Percentiles rank a stretch among this genome's conserved stretches.
Conservation (phyloP, 2,113 vertebrate genomes). For the Steatornis caripensis region DNA sequence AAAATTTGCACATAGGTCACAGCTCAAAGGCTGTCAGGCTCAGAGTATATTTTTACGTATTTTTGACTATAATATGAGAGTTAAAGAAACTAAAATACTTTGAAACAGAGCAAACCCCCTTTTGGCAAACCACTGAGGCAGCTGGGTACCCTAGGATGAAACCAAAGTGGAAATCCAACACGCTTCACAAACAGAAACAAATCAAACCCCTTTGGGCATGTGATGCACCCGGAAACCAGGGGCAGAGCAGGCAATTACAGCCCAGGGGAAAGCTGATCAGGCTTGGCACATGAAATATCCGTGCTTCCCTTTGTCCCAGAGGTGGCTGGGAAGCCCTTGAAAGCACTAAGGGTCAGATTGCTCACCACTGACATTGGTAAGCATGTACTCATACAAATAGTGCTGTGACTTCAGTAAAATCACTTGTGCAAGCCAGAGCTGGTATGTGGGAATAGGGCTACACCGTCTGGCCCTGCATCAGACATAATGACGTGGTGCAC, state of each 20-base stretch:
- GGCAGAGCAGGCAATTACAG: background rate
- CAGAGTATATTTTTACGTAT: background rate
- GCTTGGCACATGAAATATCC: accelerated
- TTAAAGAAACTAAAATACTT: background rate
- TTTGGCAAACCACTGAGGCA: background rate
- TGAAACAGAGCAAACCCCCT: background rate
- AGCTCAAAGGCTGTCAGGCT: background rate
- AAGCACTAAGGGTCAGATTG: background rate
- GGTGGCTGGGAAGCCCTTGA: background rate
- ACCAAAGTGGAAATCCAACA: background rate
- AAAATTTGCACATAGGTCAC: background rate
- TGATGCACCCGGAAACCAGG: background rate
- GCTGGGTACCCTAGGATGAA: background rate
- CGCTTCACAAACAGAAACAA: background rate
- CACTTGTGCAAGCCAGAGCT: background rate
- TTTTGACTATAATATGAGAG: background rate
- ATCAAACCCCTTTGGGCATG: background rate
- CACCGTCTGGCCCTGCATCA: background rate
- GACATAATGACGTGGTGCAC: accelerated
- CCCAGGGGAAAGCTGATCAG: background rate
- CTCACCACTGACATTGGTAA: background rate
- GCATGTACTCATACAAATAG: background rate
- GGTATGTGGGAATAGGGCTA: background rate
- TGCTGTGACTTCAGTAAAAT: background rate
- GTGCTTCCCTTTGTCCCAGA: accelerated